Evolutionary conservation across 2,888 invertebrate genomes (phyloP).

Genomic region (Dyspetes luteomarginatus): DNA sequence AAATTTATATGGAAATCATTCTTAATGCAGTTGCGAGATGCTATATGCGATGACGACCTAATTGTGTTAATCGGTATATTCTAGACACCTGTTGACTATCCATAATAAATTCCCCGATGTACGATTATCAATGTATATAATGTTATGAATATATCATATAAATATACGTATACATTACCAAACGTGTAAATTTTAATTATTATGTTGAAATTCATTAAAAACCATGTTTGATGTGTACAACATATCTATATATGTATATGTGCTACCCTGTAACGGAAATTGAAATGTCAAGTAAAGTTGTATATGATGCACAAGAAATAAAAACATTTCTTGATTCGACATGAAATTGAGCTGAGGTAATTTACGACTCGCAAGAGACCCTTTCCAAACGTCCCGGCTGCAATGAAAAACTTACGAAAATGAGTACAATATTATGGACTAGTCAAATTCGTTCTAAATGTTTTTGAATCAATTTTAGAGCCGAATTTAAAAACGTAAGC

Average conservation of each 20-base stretch:
- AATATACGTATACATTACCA: conserved; percentile 4
- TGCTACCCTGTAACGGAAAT: conserved; percentile 25
- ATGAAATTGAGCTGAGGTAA: too few relatives aligned
- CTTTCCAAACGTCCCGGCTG: too few relatives aligned
- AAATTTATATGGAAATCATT: too few relatives aligned
- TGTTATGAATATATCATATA: conserved; percentile 15
- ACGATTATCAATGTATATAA: conserved; percentile 42
- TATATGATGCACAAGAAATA: conserved; percentile 32
- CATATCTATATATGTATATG: conserved; percentile 24
- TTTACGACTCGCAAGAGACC: too few relatives aligned
- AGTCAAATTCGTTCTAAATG: too few relatives aligned
- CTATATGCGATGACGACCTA: conserved; percentile 4
- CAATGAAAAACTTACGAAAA: too few relatives aligned
- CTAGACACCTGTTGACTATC: conserved; percentile 9
- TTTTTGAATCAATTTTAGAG: too few relatives aligned
- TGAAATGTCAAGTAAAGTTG: conserved; percentile 23
- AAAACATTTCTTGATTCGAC: conserved; percentile 13
- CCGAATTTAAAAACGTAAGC: too few relatives aligned
- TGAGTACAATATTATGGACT: too few relatives aligned
- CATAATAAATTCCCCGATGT: background rate
- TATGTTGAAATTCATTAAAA: background rate
- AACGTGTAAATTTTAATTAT: conserved; percentile 20
- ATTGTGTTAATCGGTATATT: conserved; percentile 5
- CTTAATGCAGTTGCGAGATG: too few relatives aligned
- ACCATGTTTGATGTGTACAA: background rate